phyloP scores from a whole-genome alignment of 2,797 vertebrate genomes.

The Steatocranus sp. region DNA sequence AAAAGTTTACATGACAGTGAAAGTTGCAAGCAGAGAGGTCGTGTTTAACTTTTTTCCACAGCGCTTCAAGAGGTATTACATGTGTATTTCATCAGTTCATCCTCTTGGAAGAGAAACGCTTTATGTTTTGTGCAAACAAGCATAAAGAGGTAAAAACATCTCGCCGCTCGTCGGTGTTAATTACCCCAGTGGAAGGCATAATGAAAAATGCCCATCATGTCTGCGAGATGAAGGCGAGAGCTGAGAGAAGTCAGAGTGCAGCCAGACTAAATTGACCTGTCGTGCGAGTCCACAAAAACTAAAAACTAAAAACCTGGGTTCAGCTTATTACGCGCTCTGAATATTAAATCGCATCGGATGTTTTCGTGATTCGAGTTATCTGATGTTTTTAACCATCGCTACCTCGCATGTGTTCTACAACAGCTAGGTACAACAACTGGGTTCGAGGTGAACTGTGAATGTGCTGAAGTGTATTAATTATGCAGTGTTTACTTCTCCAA shows the following conservation, averaged over 20 bases:
- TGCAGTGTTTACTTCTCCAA: not conserved
- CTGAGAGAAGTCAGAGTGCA: not conserved
- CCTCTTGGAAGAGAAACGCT: constrained; percentile 3
- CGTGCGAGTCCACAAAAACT: not conserved
- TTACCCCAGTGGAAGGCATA: constrained; percentile 16
- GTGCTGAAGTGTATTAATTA: not conserved
- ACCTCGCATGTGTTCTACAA: not conserved
- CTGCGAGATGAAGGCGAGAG: not conserved
- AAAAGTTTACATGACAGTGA: constrained; percentile 14
- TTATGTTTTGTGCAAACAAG: constrained; percentile 27
- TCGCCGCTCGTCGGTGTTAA: constrained; percentile 7
- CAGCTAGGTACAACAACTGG: not conserved
- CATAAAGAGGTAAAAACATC: constrained; percentile 3
- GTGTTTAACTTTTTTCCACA: not conserved
- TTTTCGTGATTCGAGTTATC: not conserved
- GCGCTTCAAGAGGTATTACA: constrained; percentile 2
- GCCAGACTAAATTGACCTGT: constrained; percentile 4
- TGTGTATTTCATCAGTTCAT: constrained; percentile 41
- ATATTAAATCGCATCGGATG: not conserved
- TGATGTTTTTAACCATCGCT: not conserved
- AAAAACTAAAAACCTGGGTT: not conserved
- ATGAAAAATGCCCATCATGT: constrained; percentile 8
- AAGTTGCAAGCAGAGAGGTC: not conserved
- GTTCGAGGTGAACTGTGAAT: not conserved
- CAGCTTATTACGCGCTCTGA: not conserved